phyloP scores from a whole-genome alignment of 1,140 invertebrate species.

The Nephila pilipes region DNA sequence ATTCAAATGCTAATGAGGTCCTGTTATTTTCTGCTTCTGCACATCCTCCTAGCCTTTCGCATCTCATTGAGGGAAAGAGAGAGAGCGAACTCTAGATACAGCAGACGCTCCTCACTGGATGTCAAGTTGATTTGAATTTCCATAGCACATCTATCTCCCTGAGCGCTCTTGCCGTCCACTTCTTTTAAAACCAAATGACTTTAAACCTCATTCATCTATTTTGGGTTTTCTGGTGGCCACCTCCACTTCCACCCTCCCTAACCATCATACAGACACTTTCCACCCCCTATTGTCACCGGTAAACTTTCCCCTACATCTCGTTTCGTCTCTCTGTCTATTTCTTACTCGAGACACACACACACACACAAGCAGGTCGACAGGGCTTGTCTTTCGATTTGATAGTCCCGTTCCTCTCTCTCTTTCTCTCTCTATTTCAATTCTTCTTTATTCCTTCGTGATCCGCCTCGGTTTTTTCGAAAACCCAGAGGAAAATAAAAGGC shows the following conservation, averaged over 20 bases:
- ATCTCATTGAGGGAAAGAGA: conserved; percentile 63
- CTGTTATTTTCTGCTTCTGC: conserved; percentile 76
- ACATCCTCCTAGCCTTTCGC: conserved; percentile 60
- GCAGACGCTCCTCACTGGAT: conserved; percentile 58
- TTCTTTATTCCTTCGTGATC: conserved; percentile 63
- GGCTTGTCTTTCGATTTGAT: conserved; percentile 61
- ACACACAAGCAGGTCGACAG: conserved; percentile 40
- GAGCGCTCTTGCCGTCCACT: conserved; percentile 66
- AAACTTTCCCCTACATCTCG: conserved; percentile 26
- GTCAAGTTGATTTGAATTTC: conserved; percentile 77
- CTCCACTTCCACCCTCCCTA: not conserved
- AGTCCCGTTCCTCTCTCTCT: not conserved
- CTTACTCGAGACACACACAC: not conserved
- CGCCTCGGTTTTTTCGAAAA: conserved; percentile 56
- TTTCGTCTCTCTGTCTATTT: conserved; percentile 40
- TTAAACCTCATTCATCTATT: conserved; percentile 75
- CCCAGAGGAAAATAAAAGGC: conserved; percentile 73
- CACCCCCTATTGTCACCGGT: conserved; percentile 36
- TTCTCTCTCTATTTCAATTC: conserved; percentile 52
- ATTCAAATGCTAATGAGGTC: conserved; percentile 77
- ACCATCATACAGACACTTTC: conserved; percentile 35
- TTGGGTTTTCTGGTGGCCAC: conserved; percentile 73
- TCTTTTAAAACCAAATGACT: conserved; percentile 75
- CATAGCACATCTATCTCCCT: conserved; percentile 74
- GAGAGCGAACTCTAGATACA: not conserved